Conservation (phyloP, 2,888 invertebrate species). For the Salticus scenicus region DNA sequence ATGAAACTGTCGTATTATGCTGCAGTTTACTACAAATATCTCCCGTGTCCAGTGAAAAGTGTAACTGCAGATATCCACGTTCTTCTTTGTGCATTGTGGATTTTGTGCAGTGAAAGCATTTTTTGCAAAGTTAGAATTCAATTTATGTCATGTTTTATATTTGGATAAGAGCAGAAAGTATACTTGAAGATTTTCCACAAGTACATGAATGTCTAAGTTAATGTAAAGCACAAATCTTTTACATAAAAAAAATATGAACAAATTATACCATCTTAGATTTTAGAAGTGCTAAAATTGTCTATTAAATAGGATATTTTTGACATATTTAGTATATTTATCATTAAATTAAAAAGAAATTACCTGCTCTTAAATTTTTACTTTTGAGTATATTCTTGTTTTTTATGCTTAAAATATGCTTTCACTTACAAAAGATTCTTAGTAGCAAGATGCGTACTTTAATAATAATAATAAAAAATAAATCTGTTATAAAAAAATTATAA, state of each 20-base stretch:
- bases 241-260: conserved; percentile 24
- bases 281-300: too few species aligned
- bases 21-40: conserved; percentile 54
- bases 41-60: conserved; percentile 52
- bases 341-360: too few species aligned
- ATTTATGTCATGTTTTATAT: conserved; percentile 62
- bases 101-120: conserved; percentile 57
- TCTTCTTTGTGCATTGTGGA: conserved; percentile 55
- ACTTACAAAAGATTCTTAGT: too few species aligned
- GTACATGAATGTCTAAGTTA: conserved; percentile 64
- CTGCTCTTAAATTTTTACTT: too few species aligned
- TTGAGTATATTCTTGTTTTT: too few species aligned
- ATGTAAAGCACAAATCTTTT: conserved; percentile 43
- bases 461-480: too few species aligned
- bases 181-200: conserved; percentile 56
- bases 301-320: too few species aligned
- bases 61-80: conserved; percentile 45
- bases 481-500: too few species aligned
- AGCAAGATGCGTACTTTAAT: too few species aligned
- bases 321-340: too few species aligned
- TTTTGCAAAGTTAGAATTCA: conserved; percentile 64
- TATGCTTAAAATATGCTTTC: too few species aligned
- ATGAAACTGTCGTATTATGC: conserved; percentile 65
- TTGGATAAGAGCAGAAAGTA: conserved; percentile 38
- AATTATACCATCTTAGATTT: too few species aligned